Base-by-base conservation (phyloP, 2,888 invertebrate species). In the Amorpha juglandis region DNA sequence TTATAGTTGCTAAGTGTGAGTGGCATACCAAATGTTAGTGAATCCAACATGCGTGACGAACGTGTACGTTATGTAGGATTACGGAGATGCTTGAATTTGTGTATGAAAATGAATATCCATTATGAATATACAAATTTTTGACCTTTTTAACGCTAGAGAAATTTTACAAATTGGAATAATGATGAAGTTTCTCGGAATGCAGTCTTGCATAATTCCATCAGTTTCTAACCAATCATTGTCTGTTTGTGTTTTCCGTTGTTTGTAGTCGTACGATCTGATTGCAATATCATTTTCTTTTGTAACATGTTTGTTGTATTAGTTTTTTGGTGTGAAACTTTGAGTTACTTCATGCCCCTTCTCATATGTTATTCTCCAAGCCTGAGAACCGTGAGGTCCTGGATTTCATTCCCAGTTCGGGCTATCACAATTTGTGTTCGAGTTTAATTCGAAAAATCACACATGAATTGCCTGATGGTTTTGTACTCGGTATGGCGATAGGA, bases 11-110 rank as follows among this genome's bases (percentile, higher is more conserved):
- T 51, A 7, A 16, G 33, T 69, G 63, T 65, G 63, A 50, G 33
- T 70, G 62, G 74, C 69, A 74, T 78, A 74, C 50, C 63, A 75
- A 74, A 66, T 70, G 19, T 7, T 67, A 67, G 70, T 67, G 63
- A 71, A 73, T 71, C 67, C 67, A 21, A 45, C 47, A 68, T 16
- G 65, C 63, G 66, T 71, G 71, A 70, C 71, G 64, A 70, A 67
- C 63, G 6, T 33, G 58, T 65, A 74, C 71, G 74, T 70, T 71
- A 69, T 67, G 68, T 78, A 68, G 16, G 62, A 66, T 50, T 62
- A 64, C 69, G 67, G 51, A 6, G 52, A 42, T 38, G 38, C 19
- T 38, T 38, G 16, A 0, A 12, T 6, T 38, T 16, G 42, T 42
- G 38, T 58, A 42, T 58, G 58, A n/a, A 19, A 58, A 58, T 3